A percentile compares a stretch with the other conserved stretches of the same genome.
Conservation (phyloP, 2,888 invertebrate genomes). For the Scaptomyza reducta region DNA sequence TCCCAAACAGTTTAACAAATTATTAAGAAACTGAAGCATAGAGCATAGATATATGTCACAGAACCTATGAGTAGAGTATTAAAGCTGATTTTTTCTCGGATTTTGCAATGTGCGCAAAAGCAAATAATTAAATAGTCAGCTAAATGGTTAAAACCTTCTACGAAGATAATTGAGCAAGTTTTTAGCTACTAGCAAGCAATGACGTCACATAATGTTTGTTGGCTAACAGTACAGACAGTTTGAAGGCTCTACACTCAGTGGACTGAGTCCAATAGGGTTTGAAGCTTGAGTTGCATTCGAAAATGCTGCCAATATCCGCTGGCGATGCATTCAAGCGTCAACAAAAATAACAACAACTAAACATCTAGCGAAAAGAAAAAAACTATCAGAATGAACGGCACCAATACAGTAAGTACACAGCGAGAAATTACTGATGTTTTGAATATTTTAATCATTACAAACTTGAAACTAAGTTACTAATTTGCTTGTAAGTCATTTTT, state of each 20-base stretch:
- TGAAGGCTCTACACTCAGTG: slow-evolving; percentile 20
- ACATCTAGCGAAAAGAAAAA: not conserved
- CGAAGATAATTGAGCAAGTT: slow-evolving; percentile 10
- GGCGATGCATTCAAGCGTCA: slow-evolving; percentile 72
- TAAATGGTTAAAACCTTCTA: not conserved
- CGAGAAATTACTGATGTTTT: not conserved
- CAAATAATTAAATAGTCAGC: slow-evolving; percentile 8
- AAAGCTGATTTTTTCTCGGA: too few species aligned
- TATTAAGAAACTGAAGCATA: too few species aligned
- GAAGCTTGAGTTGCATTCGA: slow-evolving; percentile 43
- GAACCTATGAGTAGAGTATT: too few species aligned
- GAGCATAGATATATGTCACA: too few species aligned
- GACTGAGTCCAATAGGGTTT: slow-evolving; percentile 4
- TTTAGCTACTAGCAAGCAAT: slow-evolving; percentile 12
- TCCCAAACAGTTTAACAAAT: too few species aligned
- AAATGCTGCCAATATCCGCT: slow-evolving; percentile 66
- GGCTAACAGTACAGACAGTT: slow-evolving; percentile 10
- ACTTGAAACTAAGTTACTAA: not conserved
- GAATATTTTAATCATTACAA: not conserved
- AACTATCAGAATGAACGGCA: slow-evolving; percentile 42
- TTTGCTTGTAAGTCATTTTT: not conserved
- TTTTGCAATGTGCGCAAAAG: not conserved
- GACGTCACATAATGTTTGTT: slow-evolving; percentile 33
- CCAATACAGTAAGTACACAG: slow-evolving; percentile 14
- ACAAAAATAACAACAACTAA: slow-evolving; percentile 24